These are phyloP conservation scores for Cistogaster globosa DNA, from an alignment of 2,888 invertebrate genomes.

Conservation along the genomic window DNA sequence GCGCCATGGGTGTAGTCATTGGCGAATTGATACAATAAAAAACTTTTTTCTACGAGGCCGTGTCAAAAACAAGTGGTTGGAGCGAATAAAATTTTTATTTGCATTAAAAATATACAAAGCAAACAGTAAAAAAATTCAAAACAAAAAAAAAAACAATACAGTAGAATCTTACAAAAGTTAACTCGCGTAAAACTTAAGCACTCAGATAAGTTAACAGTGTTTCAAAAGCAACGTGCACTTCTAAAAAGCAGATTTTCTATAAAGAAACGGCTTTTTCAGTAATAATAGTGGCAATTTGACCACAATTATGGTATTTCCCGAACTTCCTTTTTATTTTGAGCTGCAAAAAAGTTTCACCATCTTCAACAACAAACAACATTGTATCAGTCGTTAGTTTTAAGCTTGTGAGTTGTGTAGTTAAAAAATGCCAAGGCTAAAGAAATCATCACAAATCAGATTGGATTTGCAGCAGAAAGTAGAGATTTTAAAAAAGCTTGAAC, in stretches of 20 bases:
- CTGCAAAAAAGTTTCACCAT: background rate
- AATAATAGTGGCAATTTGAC: background rate
- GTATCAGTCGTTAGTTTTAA: background rate
- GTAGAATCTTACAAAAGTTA: slow-evolving; percentile 23
- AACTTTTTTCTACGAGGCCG: no score
- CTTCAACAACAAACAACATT: background rate
- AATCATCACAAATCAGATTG: slow-evolving; percentile 2
- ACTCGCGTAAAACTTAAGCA: slow-evolving; percentile 43
- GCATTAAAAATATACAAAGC: no score
- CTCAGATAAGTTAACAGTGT: slow-evolving; percentile 22
- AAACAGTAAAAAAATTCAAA: no score
- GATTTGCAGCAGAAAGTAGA: slow-evolving; percentile 1
- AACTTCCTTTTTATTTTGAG: slow-evolving; percentile 1
- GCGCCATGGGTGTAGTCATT: no score
- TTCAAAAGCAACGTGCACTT: slow-evolving; percentile 21
- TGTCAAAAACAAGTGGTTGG: no score
- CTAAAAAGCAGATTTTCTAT: slow-evolving; percentile 9
- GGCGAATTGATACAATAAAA: no score
- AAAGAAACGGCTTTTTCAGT: background rate
- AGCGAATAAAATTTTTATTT: no score
- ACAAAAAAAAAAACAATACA: no score
- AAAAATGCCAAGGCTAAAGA: background rate
- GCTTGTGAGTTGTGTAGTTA: slow-evolving; percentile 5
- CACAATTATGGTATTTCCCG: slow-evolving; percentile 3
- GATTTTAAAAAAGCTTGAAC: background rate